phyloP scores from a whole-genome alignment of 2,888 invertebrate genomes.

The Drosophila merina region DNA sequence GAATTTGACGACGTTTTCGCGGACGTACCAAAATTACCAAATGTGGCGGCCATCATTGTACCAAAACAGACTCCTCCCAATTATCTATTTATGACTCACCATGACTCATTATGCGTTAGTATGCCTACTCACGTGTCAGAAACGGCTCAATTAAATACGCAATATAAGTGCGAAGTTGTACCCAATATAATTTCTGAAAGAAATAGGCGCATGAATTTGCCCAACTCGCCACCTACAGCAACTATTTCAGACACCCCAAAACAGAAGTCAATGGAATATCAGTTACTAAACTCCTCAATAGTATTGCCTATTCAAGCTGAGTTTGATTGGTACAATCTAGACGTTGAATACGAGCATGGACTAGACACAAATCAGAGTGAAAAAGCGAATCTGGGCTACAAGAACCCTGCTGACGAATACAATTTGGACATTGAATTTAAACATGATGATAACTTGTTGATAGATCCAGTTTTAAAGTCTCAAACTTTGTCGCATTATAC shows the following conservation, averaged over 20 bases:
- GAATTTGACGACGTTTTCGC: constrained; percentile 83
- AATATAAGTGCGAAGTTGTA: constrained; percentile 81
- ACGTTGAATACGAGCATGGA: constrained; percentile 81
- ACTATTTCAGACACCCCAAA: constrained; percentile 57
- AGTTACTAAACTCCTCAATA: constrained; percentile 50
- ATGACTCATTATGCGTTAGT: constrained; percentile 7
- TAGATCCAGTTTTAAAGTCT: background rate
- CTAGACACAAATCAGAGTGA: constrained; percentile 53
- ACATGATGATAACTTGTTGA: constrained; percentile 23
- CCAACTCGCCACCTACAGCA: constrained; percentile 73
- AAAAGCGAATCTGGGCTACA: constrained; percentile 52
- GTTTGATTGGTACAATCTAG: constrained; percentile 84
- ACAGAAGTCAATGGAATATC: constrained; percentile 47
- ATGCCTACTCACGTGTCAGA: constrained; percentile 55
- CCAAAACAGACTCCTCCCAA: constrained; percentile 84
- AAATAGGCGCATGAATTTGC: constrained; percentile 80
- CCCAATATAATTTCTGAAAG: constrained; percentile 83
- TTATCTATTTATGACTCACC: constrained; percentile 56
- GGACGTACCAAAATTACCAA: constrained; percentile 90
- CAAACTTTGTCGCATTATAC: background rate
- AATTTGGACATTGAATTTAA: constrained; percentile 70
- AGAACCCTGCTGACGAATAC: constrained; percentile 80
- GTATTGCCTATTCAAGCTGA: constrained; percentile 82
- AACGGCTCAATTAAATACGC: constrained; percentile 7
- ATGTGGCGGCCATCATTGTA: constrained; percentile 90